These are phyloP conservation scores for Osmerus eperlanus DNA, from an alignment of 2,113 vertebrate species.

Conservation along the genomic window DNA sequence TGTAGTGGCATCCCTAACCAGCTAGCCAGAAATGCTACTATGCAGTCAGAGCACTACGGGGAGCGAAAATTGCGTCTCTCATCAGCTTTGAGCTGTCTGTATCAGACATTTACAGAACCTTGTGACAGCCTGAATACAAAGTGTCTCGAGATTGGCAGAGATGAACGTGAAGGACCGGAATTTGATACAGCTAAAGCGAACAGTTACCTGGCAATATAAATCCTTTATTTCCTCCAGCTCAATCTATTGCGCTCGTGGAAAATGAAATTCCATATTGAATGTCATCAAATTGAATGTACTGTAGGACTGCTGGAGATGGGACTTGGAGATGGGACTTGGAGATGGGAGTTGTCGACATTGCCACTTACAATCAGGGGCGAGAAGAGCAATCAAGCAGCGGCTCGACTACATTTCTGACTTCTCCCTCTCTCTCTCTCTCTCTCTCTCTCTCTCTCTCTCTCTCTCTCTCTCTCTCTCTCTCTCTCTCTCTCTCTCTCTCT, in stretches of 20 bases:
- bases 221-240: slow-evolving; percentile 50
- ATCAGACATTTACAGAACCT: slow-evolving; percentile 58
- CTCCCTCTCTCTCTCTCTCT: neutral
- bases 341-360: slow-evolving; percentile 54
- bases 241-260: slow-evolving; percentile 58
- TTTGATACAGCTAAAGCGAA: slow-evolving; percentile 53
- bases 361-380: slow-evolving; percentile 60
- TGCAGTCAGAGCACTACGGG: too few species aligned
- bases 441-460: neutral
- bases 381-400: slow-evolving; percentile 60
- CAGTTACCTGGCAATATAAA: slow-evolving; percentile 56
- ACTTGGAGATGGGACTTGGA: slow-evolving; percentile 42
- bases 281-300: slow-evolving; percentile 56
- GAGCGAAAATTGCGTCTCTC: slow-evolving; percentile 22
- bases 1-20: neutral
- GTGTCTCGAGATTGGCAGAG: neutral
- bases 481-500: neutral
- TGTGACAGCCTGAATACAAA: slow-evolving; percentile 32
- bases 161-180: neutral
- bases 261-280: slow-evolving; percentile 60
- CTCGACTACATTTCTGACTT: neutral
- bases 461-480: slow-evolving; percentile 22
- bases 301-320: slow-evolving; percentile 14
- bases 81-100: slow-evolving; percentile 51
- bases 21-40: too few species aligned